phyloP scores from a whole-genome alignment of 2,797 vertebrate genomes.

The Muraenolepis orangiensis region DNA sequence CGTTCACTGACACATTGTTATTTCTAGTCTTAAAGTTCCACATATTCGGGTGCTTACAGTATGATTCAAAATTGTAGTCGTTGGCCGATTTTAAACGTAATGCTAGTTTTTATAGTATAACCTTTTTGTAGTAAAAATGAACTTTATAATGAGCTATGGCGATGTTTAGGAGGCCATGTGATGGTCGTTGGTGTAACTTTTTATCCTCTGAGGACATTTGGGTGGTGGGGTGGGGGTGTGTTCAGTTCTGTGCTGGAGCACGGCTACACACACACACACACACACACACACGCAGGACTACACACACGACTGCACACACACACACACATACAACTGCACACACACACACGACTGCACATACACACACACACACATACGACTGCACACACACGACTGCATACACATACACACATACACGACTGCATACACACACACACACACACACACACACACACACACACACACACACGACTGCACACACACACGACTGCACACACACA shows the following conservation, averaged over 20 bases:
- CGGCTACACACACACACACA: slow-evolving; percentile 48
- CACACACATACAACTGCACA: too few relatives aligned
- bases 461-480: slow-evolving; percentile 53
- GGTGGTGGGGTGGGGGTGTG: slow-evolving; percentile 20
- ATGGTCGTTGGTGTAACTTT: not conserved
- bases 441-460: slow-evolving; percentile 43
- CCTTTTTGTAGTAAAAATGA: not conserved
- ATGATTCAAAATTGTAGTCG: slow-evolving; percentile 3
- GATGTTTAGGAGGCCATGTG: not conserved
- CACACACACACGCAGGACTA: slow-evolving; percentile 42
- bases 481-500: slow-evolving; percentile 47
- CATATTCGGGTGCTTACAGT: slow-evolving; percentile 13
- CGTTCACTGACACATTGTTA: slow-evolving; percentile 1
- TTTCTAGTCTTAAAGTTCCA: slow-evolving; percentile 16
- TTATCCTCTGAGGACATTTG: not conserved
- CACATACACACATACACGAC: slow-evolving; percentile 47
- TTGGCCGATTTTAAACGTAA: not conserved
- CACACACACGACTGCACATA: slow-evolving; percentile 56
- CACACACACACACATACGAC: too few relatives aligned
- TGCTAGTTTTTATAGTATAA: slow-evolving; percentile 1
- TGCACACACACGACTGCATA: slow-evolving; percentile 57
- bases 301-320: slow-evolving; percentile 53
- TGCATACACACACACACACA: slow-evolving; percentile 42
- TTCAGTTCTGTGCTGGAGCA: slow-evolving; percentile 50
- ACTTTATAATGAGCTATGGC: not conserved